Evolutionary conservation across 2,113 vertebrate species (phyloP), one percentile per base, ranked within the genome.

Genomic region (Jaculus jaculus): DNA sequence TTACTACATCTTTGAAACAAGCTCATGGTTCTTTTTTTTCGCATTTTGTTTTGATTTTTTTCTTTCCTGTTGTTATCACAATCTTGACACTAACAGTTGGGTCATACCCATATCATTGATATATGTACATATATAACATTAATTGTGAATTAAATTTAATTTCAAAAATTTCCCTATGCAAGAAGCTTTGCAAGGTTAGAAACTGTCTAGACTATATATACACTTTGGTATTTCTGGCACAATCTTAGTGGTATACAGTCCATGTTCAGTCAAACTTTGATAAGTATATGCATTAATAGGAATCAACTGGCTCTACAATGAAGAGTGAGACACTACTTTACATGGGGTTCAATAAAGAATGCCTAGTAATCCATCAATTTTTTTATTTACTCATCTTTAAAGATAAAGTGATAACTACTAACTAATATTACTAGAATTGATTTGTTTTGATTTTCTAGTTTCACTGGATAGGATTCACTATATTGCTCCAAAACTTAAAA

Each of bases 331-430:
- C 83, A 32, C 5, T 24, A 39, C 26, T 84, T 37, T 39, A 23
- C 0, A 20, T 11, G 30, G 37, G 63, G 24, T 26, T 30, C 26
- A 39, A 73, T 73, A 87, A 87, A 11, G 34, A 11, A 82, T 82
- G 10, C 24, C 6, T 18, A 71, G 39, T 73, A 87, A 81, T 92
- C 72, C 42, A 92, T 42, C 39, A 80, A 3, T 12, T 2, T 63
- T 42, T 66, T n/a, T 81, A 30, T 51, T 79, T 86, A 61, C 32
- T 95, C 20, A 21, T 92, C n/a, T 73, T 34, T 78, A 88, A 84
- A 83, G 11, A 66, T 61, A 75, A 20, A 66, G 65, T 69, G 30
- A 79, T 32, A 92, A 79, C 34, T 71, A 21, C 24, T 26, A 37
- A 78, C 11, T 51, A 42, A 1, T 51, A 12, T 15, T 74, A 58